Conservation (phyloP, 30 jellyfish, hydroid and myxozoan genomes). For the Cassiopea xamachana region DNA sequence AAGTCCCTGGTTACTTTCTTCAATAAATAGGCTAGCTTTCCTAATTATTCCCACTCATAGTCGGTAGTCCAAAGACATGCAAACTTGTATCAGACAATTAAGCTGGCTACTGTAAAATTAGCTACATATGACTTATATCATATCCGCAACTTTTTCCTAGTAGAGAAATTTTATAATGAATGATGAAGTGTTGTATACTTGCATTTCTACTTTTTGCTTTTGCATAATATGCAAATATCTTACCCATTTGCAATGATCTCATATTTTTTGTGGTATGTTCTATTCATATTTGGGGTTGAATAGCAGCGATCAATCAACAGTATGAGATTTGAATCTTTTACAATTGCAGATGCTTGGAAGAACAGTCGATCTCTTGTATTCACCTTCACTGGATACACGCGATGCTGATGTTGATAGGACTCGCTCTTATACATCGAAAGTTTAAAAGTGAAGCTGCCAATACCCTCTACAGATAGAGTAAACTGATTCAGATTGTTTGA, state of each 20-base stretch:
- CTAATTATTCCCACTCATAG: too few relatives aligned
- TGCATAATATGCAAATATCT: not conserved
- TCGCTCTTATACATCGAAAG: slow-evolving; percentile 31
- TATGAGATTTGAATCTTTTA: slow-evolving; percentile 20
- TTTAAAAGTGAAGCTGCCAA: slow-evolving; percentile 21
- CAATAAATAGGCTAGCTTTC: too few relatives aligned
- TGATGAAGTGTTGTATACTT: too few relatives aligned
- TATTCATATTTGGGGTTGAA: slow-evolving; percentile 38
- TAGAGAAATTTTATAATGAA: too few relatives aligned
- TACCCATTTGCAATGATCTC: slow-evolving; percentile 15
- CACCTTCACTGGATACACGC: slow-evolving; percentile 33
- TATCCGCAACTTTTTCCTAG: too few relatives aligned
- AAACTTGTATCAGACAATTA: too few relatives aligned
- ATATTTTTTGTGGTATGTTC: slow-evolving; percentile 25
- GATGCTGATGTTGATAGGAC: not conserved
- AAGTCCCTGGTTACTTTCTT: too few relatives aligned
- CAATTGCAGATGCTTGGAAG: slow-evolving; percentile 44
- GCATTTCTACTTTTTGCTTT: too few relatives aligned
- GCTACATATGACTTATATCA: too few relatives aligned
- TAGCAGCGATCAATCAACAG: slow-evolving; percentile 43
- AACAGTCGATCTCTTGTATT: slow-evolving; percentile 32
- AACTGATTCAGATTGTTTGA: not conserved
- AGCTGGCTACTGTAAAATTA: too few relatives aligned
- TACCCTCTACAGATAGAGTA: slow-evolving; percentile 12
- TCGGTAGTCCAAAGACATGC: too few relatives aligned